A percentile compares a stretch with the other conserved stretches of the same genome.
Conservation (phyloP, 2,888 invertebrate species). For the Spialia ferax region DNA sequence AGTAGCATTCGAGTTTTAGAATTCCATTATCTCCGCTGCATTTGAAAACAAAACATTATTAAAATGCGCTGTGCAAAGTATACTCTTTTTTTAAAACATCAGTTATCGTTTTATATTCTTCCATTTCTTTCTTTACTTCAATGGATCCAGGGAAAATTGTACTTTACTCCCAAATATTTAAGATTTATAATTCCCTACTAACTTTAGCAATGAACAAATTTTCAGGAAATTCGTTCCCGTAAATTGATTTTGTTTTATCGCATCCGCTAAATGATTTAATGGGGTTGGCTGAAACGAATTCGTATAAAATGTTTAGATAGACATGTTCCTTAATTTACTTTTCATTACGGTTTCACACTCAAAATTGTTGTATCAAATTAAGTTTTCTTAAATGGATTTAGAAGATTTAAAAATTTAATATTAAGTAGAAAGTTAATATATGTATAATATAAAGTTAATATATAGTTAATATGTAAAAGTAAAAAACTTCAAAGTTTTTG, state of each 20-base stretch:
- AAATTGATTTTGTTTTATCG: slow-evolving; percentile 25
- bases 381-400: neutral
- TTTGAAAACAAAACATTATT: slow-evolving; percentile 31
- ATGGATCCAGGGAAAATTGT: neutral
- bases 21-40: slow-evolving; percentile 23
- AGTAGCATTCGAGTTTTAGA: neutral
- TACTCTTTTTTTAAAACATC: neutral
- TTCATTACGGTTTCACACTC: slow-evolving; percentile 1
- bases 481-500: too few relatives aligned
- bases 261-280: slow-evolving; percentile 23
- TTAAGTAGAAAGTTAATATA: too few relatives aligned
- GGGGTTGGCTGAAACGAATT: slow-evolving; percentile 7
- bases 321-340: slow-evolving; percentile 9
- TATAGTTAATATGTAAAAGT: too few relatives aligned
- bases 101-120: slow-evolving; percentile 9
- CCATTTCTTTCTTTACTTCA: neutral
- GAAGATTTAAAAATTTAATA: slow-evolving; percentile 1
- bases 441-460: too few relatives aligned
- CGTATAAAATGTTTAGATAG: slow-evolving; percentile 1
- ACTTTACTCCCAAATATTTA: neutral
- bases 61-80: slow-evolving; percentile 7
- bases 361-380: neutral
- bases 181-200: neutral
- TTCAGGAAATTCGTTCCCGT: slow-evolving; percentile 1
- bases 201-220: slow-evolving; percentile 6